These are phyloP conservation scores for Anoplolepis gracilipes DNA, from an alignment of 1,140 invertebrate genomes.

Conservation along the genomic window DNA sequence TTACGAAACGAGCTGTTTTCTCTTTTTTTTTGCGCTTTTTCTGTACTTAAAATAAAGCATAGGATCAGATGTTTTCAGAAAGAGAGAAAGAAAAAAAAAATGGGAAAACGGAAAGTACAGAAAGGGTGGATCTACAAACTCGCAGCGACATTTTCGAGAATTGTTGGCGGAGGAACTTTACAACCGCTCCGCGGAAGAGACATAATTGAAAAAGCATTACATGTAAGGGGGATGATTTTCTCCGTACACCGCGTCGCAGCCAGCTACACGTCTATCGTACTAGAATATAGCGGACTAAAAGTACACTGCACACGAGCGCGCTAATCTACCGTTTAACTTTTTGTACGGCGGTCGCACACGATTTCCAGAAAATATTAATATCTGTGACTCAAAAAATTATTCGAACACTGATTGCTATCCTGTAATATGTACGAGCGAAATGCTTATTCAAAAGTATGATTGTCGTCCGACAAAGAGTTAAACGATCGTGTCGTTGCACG, in stretches of 20 bases:
- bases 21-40: neutral
- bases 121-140: neutral
- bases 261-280: slow-evolving; percentile 23
- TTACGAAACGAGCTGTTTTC: slow-evolving; percentile 19
- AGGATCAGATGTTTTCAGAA: slow-evolving; percentile 52
- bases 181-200: neutral
- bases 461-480: slow-evolving; percentile 9
- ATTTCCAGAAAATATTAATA: neutral
- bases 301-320: neutral
- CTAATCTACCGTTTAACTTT: slow-evolving; percentile 34
- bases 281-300: slow-evolving; percentile 25
- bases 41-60: slow-evolving; percentile 43
- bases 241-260: slow-evolving; percentile 6
- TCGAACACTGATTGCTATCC: neutral
- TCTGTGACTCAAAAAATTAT: neutral
- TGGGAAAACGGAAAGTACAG: neutral
- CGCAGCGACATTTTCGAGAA: slow-evolving; percentile 3
- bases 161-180: neutral
- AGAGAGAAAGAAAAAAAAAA: neutral
- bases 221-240: slow-evolving; percentile 34
- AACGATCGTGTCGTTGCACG: neutral
- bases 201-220: slow-evolving; percentile 16
- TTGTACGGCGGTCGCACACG: neutral
- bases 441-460: neutral
- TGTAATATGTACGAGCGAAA: neutral